These are phyloP conservation scores for Drosophila tristis DNA, from an alignment of 1,140 invertebrate species.

Conservation along the genomic window DNA sequence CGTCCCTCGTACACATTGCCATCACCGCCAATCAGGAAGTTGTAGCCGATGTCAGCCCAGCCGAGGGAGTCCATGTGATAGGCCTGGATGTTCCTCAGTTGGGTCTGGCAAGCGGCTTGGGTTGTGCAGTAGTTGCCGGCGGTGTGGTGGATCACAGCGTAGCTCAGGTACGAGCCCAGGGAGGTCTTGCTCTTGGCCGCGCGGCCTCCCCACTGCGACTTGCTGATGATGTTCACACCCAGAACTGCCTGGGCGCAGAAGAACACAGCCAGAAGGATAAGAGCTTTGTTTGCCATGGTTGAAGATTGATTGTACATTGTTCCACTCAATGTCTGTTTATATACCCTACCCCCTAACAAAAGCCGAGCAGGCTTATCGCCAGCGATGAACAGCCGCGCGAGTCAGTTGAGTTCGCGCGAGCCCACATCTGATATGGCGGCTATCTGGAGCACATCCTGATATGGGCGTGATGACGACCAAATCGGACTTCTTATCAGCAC, in stretches of 20 bases:
- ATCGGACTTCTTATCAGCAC: conserved; percentile 63
- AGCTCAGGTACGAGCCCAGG: conserved; percentile 87
- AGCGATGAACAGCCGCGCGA: not conserved
- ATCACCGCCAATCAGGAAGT: conserved; percentile 86
- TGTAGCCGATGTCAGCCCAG: conserved; percentile 91
- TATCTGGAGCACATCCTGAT: conserved; percentile 52
- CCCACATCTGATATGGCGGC: conserved; percentile 38
- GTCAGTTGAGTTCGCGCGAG: conserved; percentile 21
- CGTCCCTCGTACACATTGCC: conserved; percentile 88
- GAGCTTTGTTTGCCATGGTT: conserved; percentile 64
- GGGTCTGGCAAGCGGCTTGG: conserved; percentile 84
- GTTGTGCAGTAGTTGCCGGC: conserved; percentile 86
- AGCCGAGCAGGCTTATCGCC: conserved; percentile 36
- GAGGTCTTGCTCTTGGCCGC: conserved; percentile 83
- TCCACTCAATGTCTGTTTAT: conserved; percentile 30
- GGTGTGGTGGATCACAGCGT: conserved; percentile 91
- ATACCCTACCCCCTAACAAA: conserved; percentile 21
- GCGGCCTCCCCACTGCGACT: conserved; percentile 87
- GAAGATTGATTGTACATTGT: conserved; percentile 32
- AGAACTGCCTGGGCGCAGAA: conserved; percentile 63
- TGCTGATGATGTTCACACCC: conserved; percentile 84
- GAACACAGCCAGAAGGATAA: conserved; percentile 65
- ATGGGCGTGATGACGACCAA: conserved; percentile 31
- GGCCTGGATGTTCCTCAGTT: conserved; percentile 86
- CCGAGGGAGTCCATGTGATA: conserved; percentile 86